phyloP scores from a whole-genome alignment of 2,113 vertebrate species.

The Lamprotornis superbus region DNA sequence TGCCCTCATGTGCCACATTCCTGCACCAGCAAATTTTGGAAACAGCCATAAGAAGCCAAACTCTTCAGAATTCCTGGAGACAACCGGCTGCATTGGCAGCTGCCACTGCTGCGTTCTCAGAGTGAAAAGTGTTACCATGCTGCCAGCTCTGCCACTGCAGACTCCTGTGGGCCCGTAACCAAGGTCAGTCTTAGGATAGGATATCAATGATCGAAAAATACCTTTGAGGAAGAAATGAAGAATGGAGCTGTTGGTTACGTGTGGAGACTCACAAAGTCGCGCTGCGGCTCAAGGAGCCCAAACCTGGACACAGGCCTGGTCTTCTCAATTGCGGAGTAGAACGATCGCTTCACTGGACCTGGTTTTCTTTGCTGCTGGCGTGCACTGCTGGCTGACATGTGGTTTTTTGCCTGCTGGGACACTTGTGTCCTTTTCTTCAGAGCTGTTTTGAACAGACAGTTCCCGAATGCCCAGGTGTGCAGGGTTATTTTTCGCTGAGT shows the following conservation, averaged over 20 bases:
- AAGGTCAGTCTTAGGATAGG: not conserved
- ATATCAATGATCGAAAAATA: not conserved
- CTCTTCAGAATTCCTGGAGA: not conserved
- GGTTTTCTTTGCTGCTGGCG: not conserved
- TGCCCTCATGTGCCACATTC: not conserved
- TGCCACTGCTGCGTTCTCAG: not conserved
- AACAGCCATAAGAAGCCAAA: not conserved
- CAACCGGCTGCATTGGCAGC: not conserved
- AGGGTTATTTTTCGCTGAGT: not conserved
- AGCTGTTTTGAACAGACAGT: not conserved
- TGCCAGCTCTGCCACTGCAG: not conserved
- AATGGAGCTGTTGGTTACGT: not conserved
- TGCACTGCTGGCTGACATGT: not conserved
- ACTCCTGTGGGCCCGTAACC: not conserved
- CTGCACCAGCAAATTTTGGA: not conserved
- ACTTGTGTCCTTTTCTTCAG: not conserved
- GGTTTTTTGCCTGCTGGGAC: not conserved
- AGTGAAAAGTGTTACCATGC: not conserved
- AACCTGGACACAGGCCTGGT: not conserved
- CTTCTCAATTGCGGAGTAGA: fast-evolving
- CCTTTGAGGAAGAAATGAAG: not conserved
- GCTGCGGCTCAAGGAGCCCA: not conserved
- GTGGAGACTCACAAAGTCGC: not conserved
- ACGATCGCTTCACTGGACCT: not conserved
- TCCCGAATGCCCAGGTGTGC: not conserved